Percentiles rank a stretch among this genome's conserved stretches.
Evolutionary conservation across 2,113 vertebrate species (phyloP).

Genomic region (Pelecanus crispus): DNA sequence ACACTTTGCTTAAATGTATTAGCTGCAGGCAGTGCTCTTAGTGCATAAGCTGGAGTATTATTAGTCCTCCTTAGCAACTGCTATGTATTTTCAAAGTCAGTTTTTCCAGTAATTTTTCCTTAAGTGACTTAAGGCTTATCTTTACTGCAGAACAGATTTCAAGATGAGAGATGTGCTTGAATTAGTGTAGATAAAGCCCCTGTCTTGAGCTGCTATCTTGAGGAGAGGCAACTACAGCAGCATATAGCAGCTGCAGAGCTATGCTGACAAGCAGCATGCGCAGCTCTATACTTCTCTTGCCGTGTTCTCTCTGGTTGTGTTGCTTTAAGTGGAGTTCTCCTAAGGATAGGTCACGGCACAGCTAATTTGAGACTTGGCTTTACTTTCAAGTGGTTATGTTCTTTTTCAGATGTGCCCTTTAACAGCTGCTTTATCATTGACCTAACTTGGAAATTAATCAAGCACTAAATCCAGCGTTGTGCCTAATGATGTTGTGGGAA

Average conservation of each 20-base stretch:
- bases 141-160: not conserved
- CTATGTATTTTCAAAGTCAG: not conserved
- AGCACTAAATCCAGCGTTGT: not conserved
- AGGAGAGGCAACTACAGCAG: not conserved
- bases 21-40: not conserved
- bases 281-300: not conserved
- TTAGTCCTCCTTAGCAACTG: not conserved
- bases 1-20: not conserved
- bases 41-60: accelerated
- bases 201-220: not conserved
- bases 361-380: slow-evolving; percentile 32
- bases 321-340: not conserved
- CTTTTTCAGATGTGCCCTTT: not conserved
- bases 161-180: not conserved
- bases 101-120: not conserved
- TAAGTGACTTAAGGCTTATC: not conserved
- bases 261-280: not conserved
- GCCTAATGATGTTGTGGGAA: slow-evolving; percentile 12
- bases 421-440: slow-evolving; percentile 20
- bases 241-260: not conserved
- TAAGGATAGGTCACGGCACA: not conserved
- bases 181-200: not conserved
- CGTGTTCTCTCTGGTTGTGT: not conserved
- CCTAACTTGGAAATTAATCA: not conserved
- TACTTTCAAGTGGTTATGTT: not conserved